Evolutionary conservation across 1,140 invertebrate genomes (phyloP).

Genomic region (Rhagoletis zephyria): DNA sequence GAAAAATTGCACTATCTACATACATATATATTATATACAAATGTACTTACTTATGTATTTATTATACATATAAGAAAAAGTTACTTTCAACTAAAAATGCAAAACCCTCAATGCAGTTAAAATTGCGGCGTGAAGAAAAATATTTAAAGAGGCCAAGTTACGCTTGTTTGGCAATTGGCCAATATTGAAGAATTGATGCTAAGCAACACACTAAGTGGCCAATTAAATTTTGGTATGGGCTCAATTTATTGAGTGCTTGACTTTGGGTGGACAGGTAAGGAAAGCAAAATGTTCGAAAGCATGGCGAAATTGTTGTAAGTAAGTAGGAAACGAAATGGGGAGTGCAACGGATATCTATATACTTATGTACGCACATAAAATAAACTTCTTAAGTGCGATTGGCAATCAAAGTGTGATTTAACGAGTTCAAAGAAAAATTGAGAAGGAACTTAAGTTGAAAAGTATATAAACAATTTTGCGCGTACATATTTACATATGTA

Average conservation of each 20-base stretch:
- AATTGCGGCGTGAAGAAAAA: neutral
- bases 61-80: neutral
- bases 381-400: neutral
- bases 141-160: conserved; percentile 14
- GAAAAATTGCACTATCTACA: too few species aligned
- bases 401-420: neutral
- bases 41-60: neutral
- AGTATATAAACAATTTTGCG: too few species aligned
- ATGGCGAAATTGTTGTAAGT: neutral
- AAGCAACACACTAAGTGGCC: conserved; percentile 11
- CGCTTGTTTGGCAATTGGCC: neutral
- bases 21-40: neutral
- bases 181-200: conserved; percentile 8
- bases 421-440: neutral
- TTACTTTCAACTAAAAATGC: neutral
- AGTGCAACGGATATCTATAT: neutral
- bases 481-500: too few species aligned
- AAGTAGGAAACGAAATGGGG: neutral
- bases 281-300: neutral
- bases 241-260: neutral
- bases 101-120: neutral
- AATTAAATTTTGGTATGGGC: conserved; percentile 1
- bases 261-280: neutral
- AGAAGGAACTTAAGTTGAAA: too few species aligned
- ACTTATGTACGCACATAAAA: neutral